phyloP scores from a whole-genome alignment of 2,113 vertebrate genomes.

The Osmerus eperlanus region DNA sequence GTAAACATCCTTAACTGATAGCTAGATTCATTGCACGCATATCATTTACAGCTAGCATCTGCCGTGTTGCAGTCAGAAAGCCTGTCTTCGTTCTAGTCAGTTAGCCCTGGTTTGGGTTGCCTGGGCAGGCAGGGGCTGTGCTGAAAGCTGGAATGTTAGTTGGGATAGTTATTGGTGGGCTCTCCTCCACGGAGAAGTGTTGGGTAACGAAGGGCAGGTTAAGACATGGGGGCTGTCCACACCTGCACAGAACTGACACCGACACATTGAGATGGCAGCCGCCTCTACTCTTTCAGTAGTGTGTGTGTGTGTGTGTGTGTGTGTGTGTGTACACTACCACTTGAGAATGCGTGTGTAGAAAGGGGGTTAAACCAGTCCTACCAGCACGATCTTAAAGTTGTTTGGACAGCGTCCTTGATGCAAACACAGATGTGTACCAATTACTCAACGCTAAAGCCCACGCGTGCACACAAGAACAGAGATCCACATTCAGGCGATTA shows the following conservation, averaged over 20 bases:
- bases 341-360: neutral
- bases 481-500: too few species aligned
- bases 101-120: neutral
- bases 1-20: too few species aligned
- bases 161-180: slow-evolving; percentile 1
- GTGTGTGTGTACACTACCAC: neutral
- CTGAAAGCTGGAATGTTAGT: slow-evolving; percentile 16
- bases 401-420: too few species aligned
- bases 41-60: neutral
- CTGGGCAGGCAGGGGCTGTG: neutral
- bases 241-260: slow-evolving; percentile 9
- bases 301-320: slow-evolving; percentile 2
- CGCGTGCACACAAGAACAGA: too few species aligned
- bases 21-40: neutral
- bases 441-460: too few species aligned
- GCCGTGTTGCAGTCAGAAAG: neutral
- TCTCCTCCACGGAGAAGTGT: slow-evolving; percentile 5
- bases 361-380: neutral
- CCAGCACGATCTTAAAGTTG: neutral
- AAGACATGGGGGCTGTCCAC: slow-evolving; percentile 30
- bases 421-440: too few species aligned
- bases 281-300: neutral
- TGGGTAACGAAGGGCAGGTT: slow-evolving; percentile 44
- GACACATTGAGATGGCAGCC: neutral
- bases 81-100: neutral